These are phyloP conservation scores for Drosophila sp. DNA, from an alignment of 1,140 invertebrate genomes.

Conservation along the genomic window DNA sequence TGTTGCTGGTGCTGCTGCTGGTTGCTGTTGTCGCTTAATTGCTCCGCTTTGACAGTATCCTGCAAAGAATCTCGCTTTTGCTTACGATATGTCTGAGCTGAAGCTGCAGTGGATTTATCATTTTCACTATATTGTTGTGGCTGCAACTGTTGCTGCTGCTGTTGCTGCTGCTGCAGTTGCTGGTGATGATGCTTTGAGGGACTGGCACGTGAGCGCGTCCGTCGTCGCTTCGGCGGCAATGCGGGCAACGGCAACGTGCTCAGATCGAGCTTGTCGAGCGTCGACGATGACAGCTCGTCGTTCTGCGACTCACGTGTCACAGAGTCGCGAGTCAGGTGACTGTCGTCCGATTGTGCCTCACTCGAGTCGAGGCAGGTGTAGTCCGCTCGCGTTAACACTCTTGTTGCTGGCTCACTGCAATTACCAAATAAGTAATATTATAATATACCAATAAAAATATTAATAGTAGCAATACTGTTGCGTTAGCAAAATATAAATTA, in stretches of 20 bases:
- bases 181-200: conserved; percentile 68
- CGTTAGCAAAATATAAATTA: too few relatives aligned
- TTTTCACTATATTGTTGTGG: conserved; percentile 38
- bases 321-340: conserved; percentile 80
- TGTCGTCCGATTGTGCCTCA: conserved; percentile 80
- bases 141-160: conserved; percentile 19
- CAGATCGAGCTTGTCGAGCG: conserved; percentile 79
- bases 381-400: conserved; percentile 52
- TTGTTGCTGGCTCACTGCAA: conserved; percentile 30
- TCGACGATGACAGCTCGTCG: conserved; percentile 79
- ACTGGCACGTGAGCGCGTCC: conserved; percentile 68
- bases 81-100: conserved; percentile 24
- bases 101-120: conserved; percentile 16
- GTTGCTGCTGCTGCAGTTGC: conserved; percentile 41
- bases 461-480: too few relatives aligned
- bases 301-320: conserved; percentile 80
- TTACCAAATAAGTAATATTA: too few relatives aligned
- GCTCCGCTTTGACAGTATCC: conserved; percentile 33
- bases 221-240: conserved; percentile 71
- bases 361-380: conserved; percentile 77
- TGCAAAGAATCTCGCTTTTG: conserved; percentile 28
- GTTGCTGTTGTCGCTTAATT: conserved; percentile 18
- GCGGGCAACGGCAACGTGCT: conserved; percentile 78
- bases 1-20: conserved; percentile 21
- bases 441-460: too few relatives aligned